Conservation (phyloP, 2,888 invertebrate species). For the Amphipoea lucens region DNA sequence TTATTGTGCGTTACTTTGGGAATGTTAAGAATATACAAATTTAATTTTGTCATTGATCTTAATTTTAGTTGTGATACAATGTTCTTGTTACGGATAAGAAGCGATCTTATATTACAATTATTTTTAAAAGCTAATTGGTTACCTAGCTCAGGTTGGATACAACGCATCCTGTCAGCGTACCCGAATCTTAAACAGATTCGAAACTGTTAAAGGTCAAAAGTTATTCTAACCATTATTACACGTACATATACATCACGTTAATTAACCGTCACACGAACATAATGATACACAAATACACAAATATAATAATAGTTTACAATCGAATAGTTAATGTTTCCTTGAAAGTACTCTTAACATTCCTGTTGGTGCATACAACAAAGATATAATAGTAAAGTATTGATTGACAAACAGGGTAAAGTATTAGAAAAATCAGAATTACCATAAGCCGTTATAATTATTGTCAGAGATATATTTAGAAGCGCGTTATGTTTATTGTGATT, state of each 20-base stretch:
- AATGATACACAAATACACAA: constrained; percentile 30
- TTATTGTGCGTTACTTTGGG: constrained; percentile 8
- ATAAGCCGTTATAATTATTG: constrained; percentile 16
- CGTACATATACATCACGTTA: not conserved
- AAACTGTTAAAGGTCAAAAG: not conserved
- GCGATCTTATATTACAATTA: constrained; percentile 17
- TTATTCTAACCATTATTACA: not conserved
- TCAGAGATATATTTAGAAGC: constrained; percentile 27
- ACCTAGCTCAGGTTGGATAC: not conserved
- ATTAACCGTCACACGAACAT: constrained; percentile 7
- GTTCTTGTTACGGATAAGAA: constrained; percentile 32
- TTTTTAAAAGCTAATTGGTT: constrained; percentile 4
- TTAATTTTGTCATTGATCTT: constrained; percentile 44
- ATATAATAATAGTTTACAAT: constrained; percentile 40
- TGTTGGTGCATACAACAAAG: not conserved
- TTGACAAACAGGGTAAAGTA: constrained; percentile 41
- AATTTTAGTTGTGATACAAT: constrained; percentile 32
- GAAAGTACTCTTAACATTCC: constrained; percentile 46
- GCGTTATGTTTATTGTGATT: constrained; percentile 23
- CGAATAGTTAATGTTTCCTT: constrained; percentile 27
- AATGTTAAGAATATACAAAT: constrained; percentile 49
- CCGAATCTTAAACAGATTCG: not conserved
- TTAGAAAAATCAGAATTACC: constrained; percentile 22
- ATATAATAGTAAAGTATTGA: constrained; percentile 14
- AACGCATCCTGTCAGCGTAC: not conserved